These are phyloP conservation scores for Drosophila recens DNA, from an alignment of 2,888 invertebrate genomes.

Conservation along the genomic window DNA sequence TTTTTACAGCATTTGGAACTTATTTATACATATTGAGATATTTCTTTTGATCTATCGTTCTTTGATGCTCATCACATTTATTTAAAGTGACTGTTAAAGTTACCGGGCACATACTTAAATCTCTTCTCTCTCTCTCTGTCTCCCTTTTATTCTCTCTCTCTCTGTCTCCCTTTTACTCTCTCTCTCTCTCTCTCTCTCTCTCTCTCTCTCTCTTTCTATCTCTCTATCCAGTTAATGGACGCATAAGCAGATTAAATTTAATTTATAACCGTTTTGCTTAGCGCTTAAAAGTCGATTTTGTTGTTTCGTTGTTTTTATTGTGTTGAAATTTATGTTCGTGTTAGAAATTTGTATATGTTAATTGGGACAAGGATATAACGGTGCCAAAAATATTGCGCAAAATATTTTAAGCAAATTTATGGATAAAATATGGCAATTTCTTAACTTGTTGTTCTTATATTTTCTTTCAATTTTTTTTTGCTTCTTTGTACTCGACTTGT, in stretches of 20 bases:
- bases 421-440: constrained; percentile 70
- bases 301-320: constrained; percentile 9
- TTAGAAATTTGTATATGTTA: constrained; percentile 75
- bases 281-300: constrained; percentile 21
- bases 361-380: constrained; percentile 72
- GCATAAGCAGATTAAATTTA: constrained; percentile 18
- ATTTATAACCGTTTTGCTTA: constrained; percentile 22
- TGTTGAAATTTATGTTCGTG: constrained; percentile 63
- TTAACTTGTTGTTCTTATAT: constrained; percentile 42
- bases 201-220: background rate
- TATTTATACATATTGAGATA: background rate
- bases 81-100: background rate
- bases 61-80: background rate
- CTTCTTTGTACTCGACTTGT: constrained; percentile 51
- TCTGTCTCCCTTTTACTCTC: background rate
- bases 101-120: too few species aligned
- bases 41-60: background rate
- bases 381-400: constrained; percentile 53
- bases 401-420: constrained; percentile 64
- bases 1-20: background rate
- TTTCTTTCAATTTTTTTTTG: constrained; percentile 18
- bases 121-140: constrained; percentile 7
- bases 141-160: background rate
- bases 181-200: background rate
- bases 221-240: constrained; percentile 15